Evolutionary conservation across 1,140 invertebrate genomes (phyloP), one percentile per base, ranked within the genome.

Genomic region (Drosophila nikananu): DNA sequence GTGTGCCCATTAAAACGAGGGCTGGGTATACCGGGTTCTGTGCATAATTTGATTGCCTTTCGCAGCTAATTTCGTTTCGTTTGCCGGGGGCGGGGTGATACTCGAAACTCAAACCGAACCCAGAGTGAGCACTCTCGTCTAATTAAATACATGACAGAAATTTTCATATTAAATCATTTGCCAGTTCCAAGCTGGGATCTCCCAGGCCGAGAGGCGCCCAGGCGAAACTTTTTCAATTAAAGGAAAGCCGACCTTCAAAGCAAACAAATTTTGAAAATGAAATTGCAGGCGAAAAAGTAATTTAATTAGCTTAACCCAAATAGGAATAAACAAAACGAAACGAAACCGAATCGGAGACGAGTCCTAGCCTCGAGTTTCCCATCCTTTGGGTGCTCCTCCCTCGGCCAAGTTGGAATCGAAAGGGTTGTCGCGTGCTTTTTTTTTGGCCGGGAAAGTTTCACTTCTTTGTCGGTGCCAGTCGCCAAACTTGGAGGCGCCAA

Each of bases 21-120:
- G 30, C 37, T 23, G 52, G 30, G 51, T 62, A 21, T 62, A 21
- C 52, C 37, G 54, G 41, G 57, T 66, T 68, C 71, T 74, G 52
- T 80, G 82, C 86, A 90, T 90, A 90, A 90, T 90, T 90, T 90
- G 81, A 90, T 90, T 86, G 77, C 70, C 78, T 83, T 89, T 89
- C 51, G 77, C 84, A 81, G 83, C 86, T 84, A 89, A 89, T 89
- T 83, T 81, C 71, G 60, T 89, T 83, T 81, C 71, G 60, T 49
- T 70, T 51, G 51, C 54, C 37, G 27, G 37, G 44, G 25, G 6
- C 13, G 44, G 13, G 44, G 19, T 1, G 3, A 25, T 25, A 21
- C 19, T 44, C 42, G n/a, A 55, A 55, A 55, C 32, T 55, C 51
- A 54, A 54, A 21, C 52, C 67, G 21, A 41, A 17, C 41, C 13